Conservation (phyloP, 2,797 vertebrate species). For the Heliangelus exortis region DNA sequence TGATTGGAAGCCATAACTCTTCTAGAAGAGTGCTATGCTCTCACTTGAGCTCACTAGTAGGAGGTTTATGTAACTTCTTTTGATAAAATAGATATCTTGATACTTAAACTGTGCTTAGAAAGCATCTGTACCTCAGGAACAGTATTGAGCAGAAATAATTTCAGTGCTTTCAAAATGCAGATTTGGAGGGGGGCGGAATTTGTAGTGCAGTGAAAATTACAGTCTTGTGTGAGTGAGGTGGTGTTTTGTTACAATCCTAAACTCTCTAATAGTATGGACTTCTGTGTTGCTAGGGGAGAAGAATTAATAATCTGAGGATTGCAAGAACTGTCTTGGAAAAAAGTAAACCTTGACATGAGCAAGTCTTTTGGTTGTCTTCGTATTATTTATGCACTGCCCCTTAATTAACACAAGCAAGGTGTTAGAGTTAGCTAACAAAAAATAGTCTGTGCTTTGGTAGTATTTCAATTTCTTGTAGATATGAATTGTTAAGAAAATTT, state of each 20-base stretch:
- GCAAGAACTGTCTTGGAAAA: neutral
- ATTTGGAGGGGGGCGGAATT: neutral
- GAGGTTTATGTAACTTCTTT: constrained; percentile 47
- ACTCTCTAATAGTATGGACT: neutral
- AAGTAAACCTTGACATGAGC: neutral
- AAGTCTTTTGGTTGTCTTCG: neutral
- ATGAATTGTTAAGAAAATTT: neutral
- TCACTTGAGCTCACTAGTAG: neutral
- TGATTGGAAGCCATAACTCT: neutral
- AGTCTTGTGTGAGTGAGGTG: neutral
- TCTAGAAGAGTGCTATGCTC: neutral
- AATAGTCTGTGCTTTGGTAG: neutral
- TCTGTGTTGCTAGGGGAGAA: neutral
- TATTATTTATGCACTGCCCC: neutral
- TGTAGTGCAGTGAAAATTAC: neutral
- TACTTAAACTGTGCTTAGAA: neutral
- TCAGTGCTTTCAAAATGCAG: neutral
- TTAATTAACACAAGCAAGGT: neutral
- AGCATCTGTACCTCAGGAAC: neutral
- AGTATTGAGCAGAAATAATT: neutral
- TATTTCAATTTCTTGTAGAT: neutral
- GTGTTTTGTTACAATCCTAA: neutral
- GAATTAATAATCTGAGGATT: neutral
- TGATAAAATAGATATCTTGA: constrained; percentile 6
- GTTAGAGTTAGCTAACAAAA: neutral